Evolutionary conservation across 2,888 invertebrate genomes (phyloP).

Genomic region (Pollenia griseotomentosa): DNA sequence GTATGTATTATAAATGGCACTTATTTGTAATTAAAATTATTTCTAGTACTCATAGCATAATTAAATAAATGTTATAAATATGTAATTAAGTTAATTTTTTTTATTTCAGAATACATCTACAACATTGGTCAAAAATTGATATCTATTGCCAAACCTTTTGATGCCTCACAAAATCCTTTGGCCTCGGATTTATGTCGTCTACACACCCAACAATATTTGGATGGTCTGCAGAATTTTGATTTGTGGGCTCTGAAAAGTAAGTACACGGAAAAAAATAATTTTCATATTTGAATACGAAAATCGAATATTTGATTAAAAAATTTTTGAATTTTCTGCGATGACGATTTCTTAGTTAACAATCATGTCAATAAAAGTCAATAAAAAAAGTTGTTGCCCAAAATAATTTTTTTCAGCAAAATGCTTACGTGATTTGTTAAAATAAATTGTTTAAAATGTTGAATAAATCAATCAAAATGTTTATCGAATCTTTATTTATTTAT

Average conservation of each 20-base stretch:
- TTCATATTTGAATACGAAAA: too few species aligned
- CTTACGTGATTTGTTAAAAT: too few species aligned
- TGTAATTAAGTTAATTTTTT: conserved; percentile 37
- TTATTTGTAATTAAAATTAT: conserved; percentile 26
- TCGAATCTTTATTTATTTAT: too few species aligned
- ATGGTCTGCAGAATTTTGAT: conserved; percentile 81
- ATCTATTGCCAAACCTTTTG: conserved; percentile 80
- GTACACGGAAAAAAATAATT: conserved; percentile 71
- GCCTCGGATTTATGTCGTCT: conserved; percentile 79
- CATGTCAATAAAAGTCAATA: too few species aligned
- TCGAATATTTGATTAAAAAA: too few species aligned
- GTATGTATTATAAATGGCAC: conserved; percentile 39
- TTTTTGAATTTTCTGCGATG: too few species aligned
- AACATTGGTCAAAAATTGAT: conserved; percentile 80
- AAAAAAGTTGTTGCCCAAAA: too few species aligned
- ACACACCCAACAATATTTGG: conserved; percentile 79
- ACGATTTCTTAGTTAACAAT: too few species aligned
- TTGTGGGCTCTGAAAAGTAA: conserved; percentile 83
- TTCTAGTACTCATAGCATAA: not conserved
- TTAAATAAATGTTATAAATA: not conserved
- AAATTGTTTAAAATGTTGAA: too few species aligned
- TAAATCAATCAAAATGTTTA: too few species aligned
- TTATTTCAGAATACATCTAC: conserved; percentile 80
- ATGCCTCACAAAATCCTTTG: conserved; percentile 80
- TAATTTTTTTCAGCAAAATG: too few species aligned